Percentiles rank a stretch among this genome's conserved stretches.
phyloP scores from a whole-genome alignment of 2,888 invertebrate genomes.

The Drepanosiphum platanoidis region DNA sequence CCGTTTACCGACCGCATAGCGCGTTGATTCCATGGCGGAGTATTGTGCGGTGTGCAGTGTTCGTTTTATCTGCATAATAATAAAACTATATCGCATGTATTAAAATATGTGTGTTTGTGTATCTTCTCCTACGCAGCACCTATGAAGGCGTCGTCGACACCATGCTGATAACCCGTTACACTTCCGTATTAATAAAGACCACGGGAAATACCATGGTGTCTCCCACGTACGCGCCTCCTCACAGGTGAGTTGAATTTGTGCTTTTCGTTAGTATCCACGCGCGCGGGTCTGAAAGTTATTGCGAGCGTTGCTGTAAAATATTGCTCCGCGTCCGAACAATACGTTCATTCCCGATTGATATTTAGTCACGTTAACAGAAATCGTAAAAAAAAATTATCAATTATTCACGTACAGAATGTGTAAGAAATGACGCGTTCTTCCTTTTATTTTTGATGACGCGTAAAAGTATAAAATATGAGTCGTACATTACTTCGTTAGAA shows the following conservation, averaged over 20 bases:
- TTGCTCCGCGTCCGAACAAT: no score
- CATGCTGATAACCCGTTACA: conserved; percentile 55
- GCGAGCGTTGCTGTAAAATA: no score
- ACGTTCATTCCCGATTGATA: not conserved
- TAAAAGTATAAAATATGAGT: no score
- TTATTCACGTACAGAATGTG: no score
- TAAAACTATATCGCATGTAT: no score
- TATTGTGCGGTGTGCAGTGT: conserved; percentile 4
- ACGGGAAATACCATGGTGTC: conserved; percentile 49
- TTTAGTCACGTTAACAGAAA: no score
- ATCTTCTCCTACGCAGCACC: not conserved
- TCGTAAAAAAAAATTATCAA: no score
- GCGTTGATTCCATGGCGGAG: not conserved
- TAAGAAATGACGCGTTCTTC: no score
- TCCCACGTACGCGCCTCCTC: conserved; percentile 57
- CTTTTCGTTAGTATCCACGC: not conserved
- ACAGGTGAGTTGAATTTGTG: conserved; percentile 44
- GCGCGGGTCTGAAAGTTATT: not conserved
- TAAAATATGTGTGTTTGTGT: conserved; percentile 21
- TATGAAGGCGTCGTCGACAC: conserved; percentile 22
- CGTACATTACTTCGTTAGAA: no score
- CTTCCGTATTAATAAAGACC: conserved; percentile 54
- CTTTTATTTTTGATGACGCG: no score
- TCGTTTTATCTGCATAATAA: not conserved
- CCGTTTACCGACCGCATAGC: conserved; percentile 29